Conservation (phyloP, 1,140 invertebrate genomes). For the Coptotermes formosanus region DNA sequence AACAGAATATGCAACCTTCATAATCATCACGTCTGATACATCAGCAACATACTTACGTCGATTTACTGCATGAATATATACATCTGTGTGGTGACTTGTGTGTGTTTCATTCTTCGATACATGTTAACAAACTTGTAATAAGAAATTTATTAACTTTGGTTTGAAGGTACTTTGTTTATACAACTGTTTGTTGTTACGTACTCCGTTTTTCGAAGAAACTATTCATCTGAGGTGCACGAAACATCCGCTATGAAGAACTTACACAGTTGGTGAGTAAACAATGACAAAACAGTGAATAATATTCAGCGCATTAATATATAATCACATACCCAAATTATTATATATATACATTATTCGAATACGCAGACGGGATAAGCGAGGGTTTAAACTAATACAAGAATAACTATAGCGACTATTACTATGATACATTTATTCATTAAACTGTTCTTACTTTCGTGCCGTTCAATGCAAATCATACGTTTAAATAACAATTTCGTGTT, state of each 20-base stretch:
- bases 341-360: too few relatives aligned
- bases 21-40: not conserved
- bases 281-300: not conserved
- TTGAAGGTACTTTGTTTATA: not conserved
- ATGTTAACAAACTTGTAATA: not conserved
- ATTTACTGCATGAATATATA: not conserved
- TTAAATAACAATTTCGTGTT: too few relatives aligned
- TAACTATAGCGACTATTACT: too few relatives aligned
- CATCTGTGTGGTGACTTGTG: not conserved
- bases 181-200: not conserved
- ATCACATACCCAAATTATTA: too few relatives aligned
- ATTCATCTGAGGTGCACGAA: not conserved
- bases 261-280: not conserved
- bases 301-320: too few relatives aligned
- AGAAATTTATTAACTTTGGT: not conserved
- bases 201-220: not conserved
- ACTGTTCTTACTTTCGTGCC: too few relatives aligned
- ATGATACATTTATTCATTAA: too few relatives aligned
- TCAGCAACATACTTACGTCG: not conserved
- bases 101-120: not conserved
- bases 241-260: not conserved
- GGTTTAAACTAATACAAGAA: too few relatives aligned
- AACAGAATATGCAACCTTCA: not conserved
- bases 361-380: too few relatives aligned
- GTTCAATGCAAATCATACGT: too few relatives aligned